Conservation (phyloP, 1,140 invertebrate species). For the Sycophaga agraensis region DNA sequence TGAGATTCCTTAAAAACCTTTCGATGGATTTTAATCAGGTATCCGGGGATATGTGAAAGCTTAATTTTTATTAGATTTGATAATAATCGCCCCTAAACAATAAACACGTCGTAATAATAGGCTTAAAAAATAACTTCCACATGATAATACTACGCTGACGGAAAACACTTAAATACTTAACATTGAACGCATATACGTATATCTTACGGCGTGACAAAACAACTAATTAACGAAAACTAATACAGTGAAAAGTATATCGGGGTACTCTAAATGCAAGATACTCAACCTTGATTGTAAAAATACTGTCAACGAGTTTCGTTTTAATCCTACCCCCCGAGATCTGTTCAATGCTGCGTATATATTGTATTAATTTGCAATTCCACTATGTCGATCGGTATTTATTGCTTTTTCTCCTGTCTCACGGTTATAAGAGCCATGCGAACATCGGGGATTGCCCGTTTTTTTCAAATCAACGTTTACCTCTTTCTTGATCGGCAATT, state of each 20-base stretch:
- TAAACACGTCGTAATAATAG: neutral
- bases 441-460: neutral
- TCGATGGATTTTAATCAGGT: constrained; percentile 12
- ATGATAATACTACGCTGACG: too few relatives aligned
- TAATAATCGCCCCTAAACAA: neutral
- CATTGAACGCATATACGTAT: too few relatives aligned
- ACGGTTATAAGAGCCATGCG: neutral
- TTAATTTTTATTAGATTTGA: neutral
- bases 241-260: too few relatives aligned
- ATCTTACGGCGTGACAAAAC: too few relatives aligned
- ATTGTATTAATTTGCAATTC: constrained; percentile 6
- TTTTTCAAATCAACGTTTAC: neutral
- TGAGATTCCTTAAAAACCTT: constrained; percentile 3
- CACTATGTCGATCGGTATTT: constrained; percentile 5
- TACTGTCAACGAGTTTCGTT: neutral
- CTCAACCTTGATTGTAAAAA: neutral
- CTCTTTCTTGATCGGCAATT: neutral
- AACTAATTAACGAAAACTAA: too few relatives aligned
- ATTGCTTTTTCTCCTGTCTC: constrained; percentile 7
- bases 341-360: neutral
- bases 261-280: neutral
- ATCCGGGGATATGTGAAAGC: constrained; percentile 11
- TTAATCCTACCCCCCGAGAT: too few relatives aligned
- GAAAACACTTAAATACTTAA: too few relatives aligned
- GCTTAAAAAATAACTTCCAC: neutral